Conservation (phyloP, 2,888 invertebrate species). For the Theretra japonica region DNA sequence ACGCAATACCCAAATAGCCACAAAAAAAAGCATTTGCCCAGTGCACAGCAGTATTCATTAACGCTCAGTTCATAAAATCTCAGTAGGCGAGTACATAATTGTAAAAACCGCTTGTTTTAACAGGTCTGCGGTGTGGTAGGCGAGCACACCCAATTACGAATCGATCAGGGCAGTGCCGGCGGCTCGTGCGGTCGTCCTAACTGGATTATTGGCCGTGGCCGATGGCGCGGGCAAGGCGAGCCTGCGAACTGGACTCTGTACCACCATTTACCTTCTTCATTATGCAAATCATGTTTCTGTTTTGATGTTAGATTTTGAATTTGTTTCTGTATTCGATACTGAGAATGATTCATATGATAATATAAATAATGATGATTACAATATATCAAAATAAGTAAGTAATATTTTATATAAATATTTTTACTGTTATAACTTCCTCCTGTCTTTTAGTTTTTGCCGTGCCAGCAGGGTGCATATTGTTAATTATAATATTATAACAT, state of each 20-base stretch:
- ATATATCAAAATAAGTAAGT: no score
- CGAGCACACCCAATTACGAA: conserved; percentile 76
- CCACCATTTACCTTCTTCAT: neutral
- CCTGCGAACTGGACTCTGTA: neutral
- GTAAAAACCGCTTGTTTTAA: conserved; percentile 44
- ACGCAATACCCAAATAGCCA: neutral
- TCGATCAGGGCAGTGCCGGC: conserved; percentile 69
- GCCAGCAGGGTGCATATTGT: no score
- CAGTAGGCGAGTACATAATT: conserved; percentile 21
- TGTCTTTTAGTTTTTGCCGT: no score
- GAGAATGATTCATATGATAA: no score
- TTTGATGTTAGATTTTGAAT: neutral
- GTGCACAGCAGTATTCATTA: neutral
- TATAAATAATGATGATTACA: no score
- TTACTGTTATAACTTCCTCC: no score
- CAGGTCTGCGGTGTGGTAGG: conserved; percentile 60
- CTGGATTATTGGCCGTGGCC: conserved; percentile 67
- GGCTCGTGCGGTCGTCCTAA: conserved; percentile 74
- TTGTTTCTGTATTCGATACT: neutral
- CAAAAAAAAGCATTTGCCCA: no score
- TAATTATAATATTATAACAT: no score
- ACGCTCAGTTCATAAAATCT: neutral
- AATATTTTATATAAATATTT: no score
- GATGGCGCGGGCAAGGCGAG: conserved; percentile 33
- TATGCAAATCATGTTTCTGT: neutral